Base-by-base conservation (phyloP, 2,113 vertebrate species). In the Pyxicephalus adspersus region DNA sequence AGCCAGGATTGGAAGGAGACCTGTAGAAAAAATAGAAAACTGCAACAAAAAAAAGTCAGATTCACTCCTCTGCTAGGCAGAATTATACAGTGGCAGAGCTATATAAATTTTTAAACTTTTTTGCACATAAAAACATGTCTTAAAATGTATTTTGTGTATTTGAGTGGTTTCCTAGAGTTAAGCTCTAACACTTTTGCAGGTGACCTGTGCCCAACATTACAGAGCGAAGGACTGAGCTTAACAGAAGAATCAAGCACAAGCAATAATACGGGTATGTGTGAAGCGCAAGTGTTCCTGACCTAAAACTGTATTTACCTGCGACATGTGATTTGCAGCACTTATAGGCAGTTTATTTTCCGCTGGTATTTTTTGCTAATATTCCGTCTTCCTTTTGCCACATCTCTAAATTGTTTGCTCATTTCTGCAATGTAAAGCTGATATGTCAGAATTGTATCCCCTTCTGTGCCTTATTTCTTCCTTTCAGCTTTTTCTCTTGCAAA, bases 181-280 rank as follows among this genome's bases (percentile, higher is more conserved):
- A 15, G 2, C 5, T 45, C 15, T 45, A 45, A 45, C 11, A 6
- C 38, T 74, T 74, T 74, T 60, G 2, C 84, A 94, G 93, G 84
- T 54, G 80, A 85, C 58, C 83, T 0, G 0, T 94, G 92, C 75
- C 92, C 90, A 0, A 84, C 5, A 28, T 89, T 92, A 23, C 86
- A 87, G 81, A 87, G 90, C 0, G 93, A 94, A 82, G 91, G 89
- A 1, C 88, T 93, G 84, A 90, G 58, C 0, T 0, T 54, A 83
- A 92, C 88, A 70, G 51, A 9, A 2, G 81, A 87, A 45, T 85
- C 85, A 5, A 90, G 87, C 0, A 85, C 86, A 66, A 93, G 93
- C 0, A 1, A 90, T 19, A 94, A 90, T 17, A 94, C 92, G 0
- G 93, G 93, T 94, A 74, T 84, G 86, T 70, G 11, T 22, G 16